Evolutionary conservation across 2,888 invertebrate species (phyloP).

Genomic region (Pegoplata infirma): DNA sequence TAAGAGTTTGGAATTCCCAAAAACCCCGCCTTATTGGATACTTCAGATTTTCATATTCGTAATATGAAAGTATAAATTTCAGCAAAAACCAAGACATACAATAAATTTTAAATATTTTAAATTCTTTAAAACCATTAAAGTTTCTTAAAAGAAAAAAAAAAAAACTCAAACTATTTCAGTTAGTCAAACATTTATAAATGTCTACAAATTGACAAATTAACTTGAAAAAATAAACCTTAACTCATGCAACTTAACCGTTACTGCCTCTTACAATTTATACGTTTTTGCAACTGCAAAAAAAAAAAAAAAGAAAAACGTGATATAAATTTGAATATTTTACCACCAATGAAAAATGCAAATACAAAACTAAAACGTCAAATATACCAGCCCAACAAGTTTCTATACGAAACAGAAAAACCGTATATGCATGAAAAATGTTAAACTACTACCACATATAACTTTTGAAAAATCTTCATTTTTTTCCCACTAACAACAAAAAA

Average conservation of each 20-base stretch:
- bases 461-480: conserved; percentile 20
- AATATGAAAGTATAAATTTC: no score
- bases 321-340: conserved; percentile 57
- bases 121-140: no score
- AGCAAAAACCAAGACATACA: no score
- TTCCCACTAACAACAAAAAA: conserved; percentile 21
- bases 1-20: no score
- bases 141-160: no score
- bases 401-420: neutral
- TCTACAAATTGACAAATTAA: conserved; percentile 27
- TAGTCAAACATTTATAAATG: neutral
- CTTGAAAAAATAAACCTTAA: conserved; percentile 8
- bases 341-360: conserved; percentile 34
- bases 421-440: conserved; percentile 1
- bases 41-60: no score
- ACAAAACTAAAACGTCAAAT: no score
- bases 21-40: no score
- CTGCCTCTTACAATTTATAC: neutral
- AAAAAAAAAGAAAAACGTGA: conserved; percentile 29
- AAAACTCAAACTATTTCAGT: neutral
- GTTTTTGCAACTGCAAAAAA: conserved; percentile 2
- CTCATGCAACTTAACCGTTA: conserved; percentile 35
- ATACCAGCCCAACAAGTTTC: conserved; percentile 19
- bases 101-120: no score
- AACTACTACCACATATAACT: neutral